Percentiles rank a stretch among this genome's conserved stretches.
Conservation (phyloP, 2,888 invertebrate species). For the Troides aeacus region DNA sequence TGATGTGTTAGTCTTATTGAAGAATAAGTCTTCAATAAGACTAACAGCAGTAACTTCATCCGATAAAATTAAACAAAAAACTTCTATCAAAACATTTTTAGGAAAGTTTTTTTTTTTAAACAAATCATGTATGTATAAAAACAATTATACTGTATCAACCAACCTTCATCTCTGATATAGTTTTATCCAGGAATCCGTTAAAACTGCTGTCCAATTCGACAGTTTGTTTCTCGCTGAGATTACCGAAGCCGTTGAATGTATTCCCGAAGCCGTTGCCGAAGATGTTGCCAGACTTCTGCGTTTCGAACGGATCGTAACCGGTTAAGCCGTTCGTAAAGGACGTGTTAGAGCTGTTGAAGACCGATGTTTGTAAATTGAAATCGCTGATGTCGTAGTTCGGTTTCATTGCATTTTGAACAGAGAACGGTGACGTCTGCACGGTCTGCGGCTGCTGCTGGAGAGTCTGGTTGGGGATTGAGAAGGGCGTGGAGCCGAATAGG, state of each 20-base stretch:
- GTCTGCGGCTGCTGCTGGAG: slow-evolving; percentile 34
- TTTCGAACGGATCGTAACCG: slow-evolving; percentile 90
- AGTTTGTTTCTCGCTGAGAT: slow-evolving; percentile 71
- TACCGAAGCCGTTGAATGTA: slow-evolving; percentile 71
- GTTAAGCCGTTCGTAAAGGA: slow-evolving; percentile 69
- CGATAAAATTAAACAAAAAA: too few relatives aligned
- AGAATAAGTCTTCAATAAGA: too few relatives aligned
- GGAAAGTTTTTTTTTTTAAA: too few relatives aligned
- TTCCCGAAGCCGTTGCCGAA: slow-evolving; percentile 66
- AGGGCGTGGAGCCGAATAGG: slow-evolving; percentile 90
- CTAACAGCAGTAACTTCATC: too few relatives aligned
- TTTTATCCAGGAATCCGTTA: slow-evolving; percentile 89
- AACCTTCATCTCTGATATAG: slow-evolving; percentile 93
- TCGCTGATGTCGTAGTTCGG: slow-evolving; percentile 75
- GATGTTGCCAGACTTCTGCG: slow-evolving; percentile 82
- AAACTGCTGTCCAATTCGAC: slow-evolving; percentile 81
- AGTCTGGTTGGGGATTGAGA: slow-evolving; percentile 70
- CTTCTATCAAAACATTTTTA: too few relatives aligned
- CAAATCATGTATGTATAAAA: neutral
- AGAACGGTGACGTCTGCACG: slow-evolving; percentile 42
- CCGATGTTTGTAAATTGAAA: slow-evolving; percentile 70
- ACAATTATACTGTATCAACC: slow-evolving; percentile 35
- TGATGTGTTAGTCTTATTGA: too few relatives aligned
- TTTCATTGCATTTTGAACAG: slow-evolving; percentile 49
- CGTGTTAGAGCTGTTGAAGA: slow-evolving; percentile 59